These are phyloP conservation scores for Cheirogaleus medius DNA, from an alignment of 2,113 vertebrate genomes.

Conservation along the genomic window DNA sequence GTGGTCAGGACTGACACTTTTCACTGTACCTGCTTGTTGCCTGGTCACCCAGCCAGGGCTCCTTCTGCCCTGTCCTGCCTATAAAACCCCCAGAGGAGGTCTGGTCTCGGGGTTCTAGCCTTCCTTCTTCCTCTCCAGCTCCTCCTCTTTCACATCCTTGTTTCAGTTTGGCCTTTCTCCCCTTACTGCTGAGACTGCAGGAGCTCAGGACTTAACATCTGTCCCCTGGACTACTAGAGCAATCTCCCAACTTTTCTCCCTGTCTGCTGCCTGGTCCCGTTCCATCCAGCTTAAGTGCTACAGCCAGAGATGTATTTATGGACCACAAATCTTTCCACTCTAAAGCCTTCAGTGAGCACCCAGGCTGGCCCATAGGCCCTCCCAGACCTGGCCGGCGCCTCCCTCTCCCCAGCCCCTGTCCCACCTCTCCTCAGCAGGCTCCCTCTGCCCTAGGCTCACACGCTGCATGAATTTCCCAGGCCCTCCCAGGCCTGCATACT, in stretches of 20 bases:
- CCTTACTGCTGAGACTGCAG: neutral
- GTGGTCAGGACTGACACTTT: neutral
- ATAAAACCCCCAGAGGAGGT: neutral
- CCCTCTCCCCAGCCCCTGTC: neutral
- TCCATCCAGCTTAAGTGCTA: neutral
- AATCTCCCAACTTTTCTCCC: neutral
- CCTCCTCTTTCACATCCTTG: neutral
- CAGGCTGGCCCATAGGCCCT: neutral
- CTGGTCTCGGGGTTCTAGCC: neutral
- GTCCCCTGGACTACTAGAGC: neutral
- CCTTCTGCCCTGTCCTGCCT: neutral
- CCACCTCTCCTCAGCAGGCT: accelerated
- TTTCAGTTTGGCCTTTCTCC: neutral
- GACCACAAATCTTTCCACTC: neutral
- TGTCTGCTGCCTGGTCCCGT: neutral
- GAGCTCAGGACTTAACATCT: neutral
- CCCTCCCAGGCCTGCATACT: neutral
- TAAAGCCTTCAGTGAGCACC: neutral
- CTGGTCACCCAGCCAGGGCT: neutral
- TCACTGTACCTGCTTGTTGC: neutral
- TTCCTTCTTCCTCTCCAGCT: neutral
- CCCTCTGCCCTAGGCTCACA: neutral
- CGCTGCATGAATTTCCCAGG: neutral
- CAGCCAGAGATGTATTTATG: neutral
- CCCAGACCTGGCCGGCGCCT: neutral